Conservation (phyloP, 2,888 invertebrate species). For the Xylophagus ater region DNA sequence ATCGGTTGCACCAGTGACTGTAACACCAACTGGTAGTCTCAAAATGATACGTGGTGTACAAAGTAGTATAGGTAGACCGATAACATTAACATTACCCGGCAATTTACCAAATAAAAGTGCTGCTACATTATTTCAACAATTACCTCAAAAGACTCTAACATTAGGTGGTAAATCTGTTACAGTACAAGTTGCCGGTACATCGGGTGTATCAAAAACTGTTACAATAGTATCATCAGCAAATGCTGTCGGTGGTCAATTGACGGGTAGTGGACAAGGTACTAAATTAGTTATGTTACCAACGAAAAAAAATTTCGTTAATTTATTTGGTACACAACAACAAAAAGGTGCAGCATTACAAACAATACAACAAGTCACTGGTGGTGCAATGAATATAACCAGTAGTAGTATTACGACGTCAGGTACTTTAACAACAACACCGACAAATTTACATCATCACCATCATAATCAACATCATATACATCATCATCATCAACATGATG, state of each 20-base stretch:
- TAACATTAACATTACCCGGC: slow-evolving; percentile 54
- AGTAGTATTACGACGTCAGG: slow-evolving; percentile 5
- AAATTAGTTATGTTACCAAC: slow-evolving; percentile 42
- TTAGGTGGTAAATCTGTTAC: slow-evolving; percentile 63
- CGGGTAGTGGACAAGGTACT: slow-evolving; percentile 28
- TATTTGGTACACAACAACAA: slow-evolving; percentile 34
- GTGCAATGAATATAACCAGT: slow-evolving; percentile 20
- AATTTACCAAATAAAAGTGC: slow-evolving; percentile 21
- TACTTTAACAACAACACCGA: slow-evolving; percentile 18
- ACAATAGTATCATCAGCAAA: slow-evolving; percentile 43
- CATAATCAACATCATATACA: slow-evolving; percentile 8
- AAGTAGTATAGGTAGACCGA: slow-evolving; percentile 47
- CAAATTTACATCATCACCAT: background rate
- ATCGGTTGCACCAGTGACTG: slow-evolving; percentile 35
- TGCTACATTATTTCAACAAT: slow-evolving; percentile 25
- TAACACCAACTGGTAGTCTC: slow-evolving; percentile 43
- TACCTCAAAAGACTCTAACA: slow-evolving; percentile 47
- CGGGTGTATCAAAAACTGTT: slow-evolving; percentile 49
- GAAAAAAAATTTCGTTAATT: slow-evolving; percentile 46
- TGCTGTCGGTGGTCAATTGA: slow-evolving; percentile 19
- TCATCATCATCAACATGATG: slow-evolving; percentile 43
- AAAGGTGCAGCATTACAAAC: slow-evolving; percentile 1
- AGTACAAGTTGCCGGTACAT: slow-evolving; percentile 52
- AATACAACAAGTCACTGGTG: slow-evolving; percentile 5
- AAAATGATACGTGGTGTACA: slow-evolving; percentile 40